Base-by-base conservation (phyloP, 2,888 invertebrate genomes). In the Asteroscopus sphinx region DNA sequence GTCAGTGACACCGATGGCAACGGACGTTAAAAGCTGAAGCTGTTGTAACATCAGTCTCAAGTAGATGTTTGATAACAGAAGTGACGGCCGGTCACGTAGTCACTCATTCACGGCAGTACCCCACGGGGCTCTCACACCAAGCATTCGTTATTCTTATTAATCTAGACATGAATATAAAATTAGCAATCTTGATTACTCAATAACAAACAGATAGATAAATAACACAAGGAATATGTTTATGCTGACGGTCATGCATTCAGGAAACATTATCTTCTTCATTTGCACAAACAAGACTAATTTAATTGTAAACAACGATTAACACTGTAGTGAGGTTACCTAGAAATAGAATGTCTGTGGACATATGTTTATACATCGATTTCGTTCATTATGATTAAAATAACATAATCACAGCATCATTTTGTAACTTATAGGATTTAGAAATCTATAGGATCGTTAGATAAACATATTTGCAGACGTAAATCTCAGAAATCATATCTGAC, bases 41-140 rank as follows among this genome's bases (percentile, higher is more conserved):
- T 77, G 67, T 69, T 57, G 71, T 73, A 76, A 71, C 68, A 72
- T 55, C 61, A 67, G 44, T 47, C 36, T 60, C 54, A 53, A 32
- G 61, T 59, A 61, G 57, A 76, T 79, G 75, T 79, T 79, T 79
- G 70, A 80, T 79, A 79, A 80, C 65, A 26, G 46, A 15, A 33
- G 51, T 47, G 47, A 48, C 51, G 58, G 46, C 42, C 55, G 47
- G 56, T 76, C 79, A 76, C 74, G 76, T 69, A 76, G 60, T 26
- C 63, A 40, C 37, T 47, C 56, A 46, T 51, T 56, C 52, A 41
- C 16, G 21, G 30, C 21, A 54, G 36, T 26, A 17, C 39, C 30
- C 39, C 47, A 44, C 32, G 13, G 12, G 7, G 30, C 36, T 33
- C 28, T 13, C 33, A 33, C 25, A 26, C 1, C 12, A 40, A 12